Evolutionary conservation across 2,113 vertebrate genomes (phyloP), one percentile per base, ranked within the genome.

Genomic region (Chunga burmeisteri): DNA sequence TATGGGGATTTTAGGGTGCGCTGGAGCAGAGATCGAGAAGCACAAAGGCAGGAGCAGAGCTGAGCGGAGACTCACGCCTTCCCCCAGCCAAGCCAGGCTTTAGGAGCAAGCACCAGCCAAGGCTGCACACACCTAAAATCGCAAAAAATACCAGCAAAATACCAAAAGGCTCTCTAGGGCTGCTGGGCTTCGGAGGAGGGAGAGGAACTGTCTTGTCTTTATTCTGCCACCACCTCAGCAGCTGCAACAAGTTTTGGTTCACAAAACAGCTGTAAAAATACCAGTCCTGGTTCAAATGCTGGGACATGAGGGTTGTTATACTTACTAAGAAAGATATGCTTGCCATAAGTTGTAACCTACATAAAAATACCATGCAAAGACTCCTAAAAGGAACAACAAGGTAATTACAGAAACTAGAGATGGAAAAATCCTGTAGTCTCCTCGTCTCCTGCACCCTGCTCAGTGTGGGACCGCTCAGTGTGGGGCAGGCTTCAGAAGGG

Each of bases 201-300:
- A 93, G 47, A 81, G 59, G 85, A 92, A 83, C 91, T 47, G 88
- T 90, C 91, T 96, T 46, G 91, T 86, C 97, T 90, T 94, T 68
- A 55, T 93, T 89, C 91, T 94, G 90, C 92, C 86, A 93, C 84
- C 94, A 65, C 61, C 68, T 79, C 90, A 72, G 88, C 96, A 96
- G 90, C 92, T 95, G 95, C 88, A 91, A 52, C 47, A 56, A 72
- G 91, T 74, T 97, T 72, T 92, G 86, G 94, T 80, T 95, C 86
- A 78, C 65, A 65, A 95, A 97, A 67, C 91, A 95, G 90, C 94
- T 91, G 56, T 95, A 93, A 95, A 97, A 94, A 94, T 95, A 94
- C 88, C 86, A 84, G 65, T 73, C 62, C 74, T 85, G 70, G 36
- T 83, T 92, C 82, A 78, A 71, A 81, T 49, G 90, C 88, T 95